Conservation (phyloP, 2,888 invertebrate species). For the Leptopilina syphax region DNA sequence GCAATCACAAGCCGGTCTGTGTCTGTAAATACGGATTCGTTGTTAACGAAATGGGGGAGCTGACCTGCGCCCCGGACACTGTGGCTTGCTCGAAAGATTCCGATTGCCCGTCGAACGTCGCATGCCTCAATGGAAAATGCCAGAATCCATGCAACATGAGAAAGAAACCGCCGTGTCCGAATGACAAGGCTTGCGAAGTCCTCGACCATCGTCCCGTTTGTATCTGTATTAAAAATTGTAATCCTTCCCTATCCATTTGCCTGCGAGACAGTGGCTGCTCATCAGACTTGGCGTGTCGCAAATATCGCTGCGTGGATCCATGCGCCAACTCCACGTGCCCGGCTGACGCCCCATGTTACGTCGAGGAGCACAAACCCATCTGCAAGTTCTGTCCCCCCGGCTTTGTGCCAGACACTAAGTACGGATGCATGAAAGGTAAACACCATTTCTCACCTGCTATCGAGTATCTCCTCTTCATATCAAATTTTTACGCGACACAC, state of each 20-base stretch:
- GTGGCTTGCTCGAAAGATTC: constrained; percentile 88
- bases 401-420: constrained; percentile 93
- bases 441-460: constrained; percentile 68
- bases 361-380: constrained; percentile 95
- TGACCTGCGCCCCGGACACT: constrained; percentile 90
- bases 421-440: constrained; percentile 98
- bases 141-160: constrained; percentile 88
- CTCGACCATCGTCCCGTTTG: constrained; percentile 92
- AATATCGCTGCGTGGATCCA: constrained; percentile 94
- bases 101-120: constrained; percentile 91
- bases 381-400: constrained; percentile 98
- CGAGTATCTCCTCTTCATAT: constrained; percentile 39
- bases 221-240: constrained; percentile 92
- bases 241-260: constrained; percentile 91
- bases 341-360: constrained; percentile 91
- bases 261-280: constrained; percentile 94
- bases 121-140: constrained; percentile 90
- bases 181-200: constrained; percentile 92
- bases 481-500: constrained; percentile 34
- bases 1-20: constrained; percentile 90
- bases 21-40: constrained; percentile 93
- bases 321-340: constrained; percentile 92
- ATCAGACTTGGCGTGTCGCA: constrained; percentile 89
- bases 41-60: constrained; percentile 90
- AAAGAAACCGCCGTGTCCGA: constrained; percentile 81